A percentile compares a stretch with the other conserved stretches of the same genome.
phyloP scores from a whole-genome alignment of 2,888 invertebrate genomes.

The Pristionchus entomophagus region DNA sequence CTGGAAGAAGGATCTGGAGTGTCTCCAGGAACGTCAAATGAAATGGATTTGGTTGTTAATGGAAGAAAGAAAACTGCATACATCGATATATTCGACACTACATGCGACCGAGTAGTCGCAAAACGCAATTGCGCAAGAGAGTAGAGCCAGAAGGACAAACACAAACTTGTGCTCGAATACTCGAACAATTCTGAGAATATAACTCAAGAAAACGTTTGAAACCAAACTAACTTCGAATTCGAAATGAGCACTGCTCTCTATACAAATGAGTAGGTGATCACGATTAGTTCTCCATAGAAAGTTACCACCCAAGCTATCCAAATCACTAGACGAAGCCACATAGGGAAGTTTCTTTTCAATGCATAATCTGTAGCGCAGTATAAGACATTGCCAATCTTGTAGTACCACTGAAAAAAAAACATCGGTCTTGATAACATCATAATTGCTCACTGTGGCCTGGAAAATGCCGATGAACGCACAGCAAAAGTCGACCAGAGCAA shows the following conservation, averaged over 20 bases:
- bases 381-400: neutral
- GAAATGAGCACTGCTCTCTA: slow-evolving; percentile 33
- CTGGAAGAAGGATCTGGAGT: neutral
- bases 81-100: neutral
- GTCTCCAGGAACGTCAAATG: neutral
- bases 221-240: neutral
- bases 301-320: neutral
- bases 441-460: neutral
- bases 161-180: neutral
- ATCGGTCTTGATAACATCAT: neutral
- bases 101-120: neutral
- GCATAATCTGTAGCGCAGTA: neutral
- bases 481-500: neutral
- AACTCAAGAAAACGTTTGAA: neutral
- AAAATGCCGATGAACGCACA: slow-evolving; percentile 4
- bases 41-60: neutral
- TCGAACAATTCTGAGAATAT: neutral
- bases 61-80: neutral
- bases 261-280: slow-evolving; percentile 4
- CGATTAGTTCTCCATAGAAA: neutral
- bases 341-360: neutral
- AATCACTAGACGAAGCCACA: neutral
- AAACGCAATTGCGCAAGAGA: neutral
- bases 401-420: too few relatives aligned
- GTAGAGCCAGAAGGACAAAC: neutral